Evolutionary conservation across 2,797 vertebrate species (phyloP).

Genomic region (Cynodonichthys magdalenae): DNA sequence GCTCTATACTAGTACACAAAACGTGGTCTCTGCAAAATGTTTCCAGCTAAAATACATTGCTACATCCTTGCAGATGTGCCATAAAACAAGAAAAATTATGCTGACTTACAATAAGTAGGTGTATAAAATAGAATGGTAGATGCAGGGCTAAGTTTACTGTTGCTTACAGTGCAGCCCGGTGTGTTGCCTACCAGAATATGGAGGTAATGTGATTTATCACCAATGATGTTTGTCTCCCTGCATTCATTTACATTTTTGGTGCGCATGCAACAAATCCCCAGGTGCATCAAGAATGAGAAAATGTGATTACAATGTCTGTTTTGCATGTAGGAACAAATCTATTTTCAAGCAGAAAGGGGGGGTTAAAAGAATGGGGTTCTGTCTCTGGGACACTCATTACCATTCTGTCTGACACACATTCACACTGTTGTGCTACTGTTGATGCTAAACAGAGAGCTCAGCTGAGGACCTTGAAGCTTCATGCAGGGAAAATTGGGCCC

Average conservation of each 20-base stretch:
- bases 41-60: constrained; percentile 51
- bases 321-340: constrained; percentile 62
- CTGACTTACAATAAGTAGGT: constrained; percentile 47
- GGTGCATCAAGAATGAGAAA: constrained; percentile 37
- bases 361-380: constrained; percentile 51
- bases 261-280: constrained; percentile 40
- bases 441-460: constrained; percentile 73
- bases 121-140: constrained; percentile 40
- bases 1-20: constrained; percentile 23
- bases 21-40: constrained; percentile 55
- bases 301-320: constrained; percentile 66
- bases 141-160: constrained; percentile 27
- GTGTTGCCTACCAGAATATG: constrained; percentile 68
- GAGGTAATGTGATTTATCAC: constrained; percentile 71
- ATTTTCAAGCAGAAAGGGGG: constrained; percentile 45
- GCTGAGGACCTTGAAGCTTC: constrained; percentile 72
- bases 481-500: constrained; percentile 73
- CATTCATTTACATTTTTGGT: constrained; percentile 66
- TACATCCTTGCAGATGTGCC: constrained; percentile 64
- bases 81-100: constrained; percentile 63
- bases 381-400: constrained; percentile 66
- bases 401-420: constrained; percentile 64
- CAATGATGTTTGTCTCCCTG: constrained; percentile 55
- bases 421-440: constrained; percentile 52
- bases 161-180: constrained; percentile 66